Evolutionary conservation across 2,113 vertebrate genomes (phyloP).

Genomic region (Melanostigma gelatinosum): DNA sequence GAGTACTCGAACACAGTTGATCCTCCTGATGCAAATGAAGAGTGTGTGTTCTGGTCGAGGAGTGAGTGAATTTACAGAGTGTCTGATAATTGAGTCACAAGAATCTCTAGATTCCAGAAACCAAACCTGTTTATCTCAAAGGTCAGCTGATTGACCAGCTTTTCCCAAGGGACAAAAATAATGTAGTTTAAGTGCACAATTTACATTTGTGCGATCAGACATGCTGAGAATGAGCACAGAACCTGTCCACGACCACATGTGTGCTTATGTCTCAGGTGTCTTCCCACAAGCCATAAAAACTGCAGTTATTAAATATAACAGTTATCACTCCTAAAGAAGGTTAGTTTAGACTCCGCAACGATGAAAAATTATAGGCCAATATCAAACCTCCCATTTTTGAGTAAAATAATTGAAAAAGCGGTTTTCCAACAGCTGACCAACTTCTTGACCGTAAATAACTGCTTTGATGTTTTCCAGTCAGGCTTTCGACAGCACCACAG

Average conservation of each 20-base stretch:
- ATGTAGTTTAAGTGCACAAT: neutral
- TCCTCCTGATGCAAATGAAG: neutral
- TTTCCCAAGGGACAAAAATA: neutral
- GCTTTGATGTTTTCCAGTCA: too few species aligned
- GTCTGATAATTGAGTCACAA: neutral
- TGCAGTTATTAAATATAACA: too few species aligned
- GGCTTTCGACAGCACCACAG: too few species aligned
- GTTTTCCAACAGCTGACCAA: too few species aligned
- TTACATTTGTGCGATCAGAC: neutral
- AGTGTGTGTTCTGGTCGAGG: neutral
- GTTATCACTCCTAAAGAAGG: too few species aligned
- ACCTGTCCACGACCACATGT: neutral
- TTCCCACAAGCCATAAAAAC: too few species aligned
- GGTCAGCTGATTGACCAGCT: neutral
- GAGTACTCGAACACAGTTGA: neutral
- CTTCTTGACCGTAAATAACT: too few species aligned
- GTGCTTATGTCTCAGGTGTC: too few species aligned
- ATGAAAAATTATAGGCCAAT: too few species aligned
- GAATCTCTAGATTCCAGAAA: neutral
- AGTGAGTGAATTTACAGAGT: neutral
- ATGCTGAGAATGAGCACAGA: neutral
- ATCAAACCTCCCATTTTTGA: too few species aligned
- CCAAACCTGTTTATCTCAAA: neutral
- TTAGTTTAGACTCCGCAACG: too few species aligned
- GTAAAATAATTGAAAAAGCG: too few species aligned